phyloP scores from a whole-genome alignment of 2,888 invertebrate genomes.

The Cantharis lateralis region DNA sequence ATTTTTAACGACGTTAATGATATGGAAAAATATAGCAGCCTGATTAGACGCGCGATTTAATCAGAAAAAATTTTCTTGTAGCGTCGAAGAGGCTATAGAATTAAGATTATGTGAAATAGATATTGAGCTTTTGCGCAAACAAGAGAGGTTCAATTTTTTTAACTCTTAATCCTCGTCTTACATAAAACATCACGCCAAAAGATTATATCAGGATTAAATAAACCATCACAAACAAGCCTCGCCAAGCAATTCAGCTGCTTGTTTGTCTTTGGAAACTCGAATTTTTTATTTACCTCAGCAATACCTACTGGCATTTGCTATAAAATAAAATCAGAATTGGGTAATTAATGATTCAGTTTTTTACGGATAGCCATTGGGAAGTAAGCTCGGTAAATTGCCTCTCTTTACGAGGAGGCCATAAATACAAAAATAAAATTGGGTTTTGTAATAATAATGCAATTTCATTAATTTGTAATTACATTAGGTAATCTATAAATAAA shows the following conservation, averaged over 20 bases:
- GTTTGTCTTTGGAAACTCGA: slow-evolving; percentile 19
- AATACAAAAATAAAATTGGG: not conserved
- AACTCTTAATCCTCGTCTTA: slow-evolving; percentile 23
- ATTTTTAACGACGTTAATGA: slow-evolving; percentile 6
- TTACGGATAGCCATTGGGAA: not conserved
- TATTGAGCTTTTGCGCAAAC: slow-evolving; percentile 8
- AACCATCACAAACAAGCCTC: slow-evolving; percentile 23
- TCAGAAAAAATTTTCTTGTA: slow-evolving; percentile 11
- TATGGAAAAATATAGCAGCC: slow-evolving; percentile 4
- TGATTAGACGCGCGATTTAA: slow-evolving; percentile 13
- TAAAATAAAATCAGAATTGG: not conserved
- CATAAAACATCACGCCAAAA: slow-evolving; percentile 27
- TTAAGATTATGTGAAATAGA: slow-evolving; percentile 18
- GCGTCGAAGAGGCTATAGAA: slow-evolving; percentile 5
- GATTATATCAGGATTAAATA: slow-evolving; percentile 26
- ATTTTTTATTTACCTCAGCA: not conserved
- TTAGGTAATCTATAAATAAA: not conserved
- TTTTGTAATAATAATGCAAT: not conserved
- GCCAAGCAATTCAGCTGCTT: slow-evolving; percentile 19
- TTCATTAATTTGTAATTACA: not conserved
- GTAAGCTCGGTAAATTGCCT: not conserved
- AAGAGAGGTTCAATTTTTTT: slow-evolving; percentile 24
- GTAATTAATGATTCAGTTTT: not conserved
- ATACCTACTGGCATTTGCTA: not conserved
- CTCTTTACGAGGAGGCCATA: not conserved